Conservation (phyloP, 2,888 invertebrate genomes). For the Drosophila mettleri region DNA sequence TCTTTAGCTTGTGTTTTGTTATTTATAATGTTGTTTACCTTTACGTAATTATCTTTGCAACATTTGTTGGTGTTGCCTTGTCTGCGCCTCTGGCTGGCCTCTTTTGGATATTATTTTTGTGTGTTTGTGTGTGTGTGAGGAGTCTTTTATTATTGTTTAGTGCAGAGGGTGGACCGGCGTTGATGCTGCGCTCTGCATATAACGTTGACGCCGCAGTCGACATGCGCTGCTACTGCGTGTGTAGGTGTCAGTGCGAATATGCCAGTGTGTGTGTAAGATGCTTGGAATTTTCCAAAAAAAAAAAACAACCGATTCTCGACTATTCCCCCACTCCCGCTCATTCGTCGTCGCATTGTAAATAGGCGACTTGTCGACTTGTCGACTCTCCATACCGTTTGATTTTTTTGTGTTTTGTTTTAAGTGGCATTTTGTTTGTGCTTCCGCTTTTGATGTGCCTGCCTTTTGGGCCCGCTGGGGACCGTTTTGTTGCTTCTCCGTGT, state of each 20-base stretch:
- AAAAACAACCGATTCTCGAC: constrained; percentile 38
- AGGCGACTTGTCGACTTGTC: constrained; percentile 46
- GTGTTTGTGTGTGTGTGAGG: constrained; percentile 19
- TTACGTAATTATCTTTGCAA: constrained; percentile 79
- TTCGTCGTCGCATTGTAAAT: constrained; percentile 27
- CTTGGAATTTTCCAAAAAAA: constrained; percentile 78
- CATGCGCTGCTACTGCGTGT: constrained; percentile 21
- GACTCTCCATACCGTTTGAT: constrained; percentile 30
- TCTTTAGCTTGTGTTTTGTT: constrained; percentile 58
- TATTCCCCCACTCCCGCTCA: constrained; percentile 24
- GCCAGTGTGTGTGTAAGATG: constrained; percentile 44
- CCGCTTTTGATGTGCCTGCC: constrained; percentile 60
- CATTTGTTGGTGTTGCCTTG: constrained; percentile 54
- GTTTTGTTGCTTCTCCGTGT: constrained; percentile 23
- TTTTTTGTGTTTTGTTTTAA: constrained; percentile 60
- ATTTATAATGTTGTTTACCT: constrained; percentile 79
- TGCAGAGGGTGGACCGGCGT: constrained; percentile 42
- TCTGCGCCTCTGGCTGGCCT: constrained; percentile 29
- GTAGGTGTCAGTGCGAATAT: constrained; percentile 45
- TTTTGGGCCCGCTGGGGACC: constrained; percentile 19
- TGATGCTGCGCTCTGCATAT: constrained; percentile 49
- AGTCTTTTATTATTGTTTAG: constrained; percentile 17
- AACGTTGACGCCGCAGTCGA: constrained; percentile 9
- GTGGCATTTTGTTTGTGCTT: constrained; percentile 72
- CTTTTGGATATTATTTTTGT: constrained; percentile 33